Conservation (phyloP, 2,797 vertebrate genomes). For the Pyrocephalus nanus region DNA sequence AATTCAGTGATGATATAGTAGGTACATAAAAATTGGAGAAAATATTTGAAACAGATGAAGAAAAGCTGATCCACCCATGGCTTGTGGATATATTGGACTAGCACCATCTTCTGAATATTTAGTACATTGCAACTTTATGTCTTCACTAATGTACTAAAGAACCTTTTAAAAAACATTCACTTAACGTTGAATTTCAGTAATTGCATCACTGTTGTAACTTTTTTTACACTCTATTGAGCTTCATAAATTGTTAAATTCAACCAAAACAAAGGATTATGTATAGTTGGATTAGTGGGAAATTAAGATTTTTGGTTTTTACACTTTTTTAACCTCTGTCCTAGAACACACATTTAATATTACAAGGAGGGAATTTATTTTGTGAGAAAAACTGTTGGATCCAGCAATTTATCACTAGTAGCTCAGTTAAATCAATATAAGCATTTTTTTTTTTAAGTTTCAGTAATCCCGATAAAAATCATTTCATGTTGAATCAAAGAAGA, state of each 20-base stretch:
- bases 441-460: not conserved
- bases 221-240: not conserved
- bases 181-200: not conserved
- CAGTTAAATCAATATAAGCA: not conserved
- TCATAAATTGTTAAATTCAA: not conserved
- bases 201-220: not conserved
- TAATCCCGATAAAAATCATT: not conserved
- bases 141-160: not conserved
- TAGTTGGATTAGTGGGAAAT: not conserved
- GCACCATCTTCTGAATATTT: slow-evolving; percentile 68
- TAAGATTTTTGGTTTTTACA: not conserved
- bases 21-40: not conserved
- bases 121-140: slow-evolving; percentile 48
- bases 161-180: not conserved
- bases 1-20: not conserved
- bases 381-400: not conserved
- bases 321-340: not conserved
- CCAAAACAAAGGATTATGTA: not conserved
- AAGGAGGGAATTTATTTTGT: not conserved
- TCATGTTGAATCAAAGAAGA: not conserved
- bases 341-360: not conserved
- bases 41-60: not conserved
- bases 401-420: not conserved
- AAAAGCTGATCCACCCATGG: slow-evolving; percentile 5
- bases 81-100: slow-evolving; percentile 46